Conservation (phyloP, 2,113 vertebrate genomes). For the Asarcornis scutulata region DNA sequence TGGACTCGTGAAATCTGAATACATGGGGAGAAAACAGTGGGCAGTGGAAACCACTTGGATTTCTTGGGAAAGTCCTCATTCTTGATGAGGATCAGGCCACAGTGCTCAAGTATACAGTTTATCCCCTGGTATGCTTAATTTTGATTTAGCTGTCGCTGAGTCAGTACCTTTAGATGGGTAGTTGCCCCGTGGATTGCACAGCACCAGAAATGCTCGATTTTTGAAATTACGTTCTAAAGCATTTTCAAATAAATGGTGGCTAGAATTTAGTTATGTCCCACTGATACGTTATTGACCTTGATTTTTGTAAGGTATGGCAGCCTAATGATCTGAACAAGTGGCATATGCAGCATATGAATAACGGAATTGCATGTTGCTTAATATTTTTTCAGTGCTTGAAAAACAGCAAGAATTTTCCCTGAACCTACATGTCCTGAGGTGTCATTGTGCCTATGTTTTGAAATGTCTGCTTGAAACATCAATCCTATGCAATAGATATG, state of each 20-base stretch:
- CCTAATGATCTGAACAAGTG: background rate
- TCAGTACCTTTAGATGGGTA: background rate
- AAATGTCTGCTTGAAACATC: background rate
- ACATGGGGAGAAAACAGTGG: background rate
- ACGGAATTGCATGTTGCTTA: background rate
- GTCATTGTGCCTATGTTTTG: background rate
- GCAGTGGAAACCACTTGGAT: accelerated
- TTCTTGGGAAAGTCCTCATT: background rate
- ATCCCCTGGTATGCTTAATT: background rate
- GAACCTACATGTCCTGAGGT: accelerated
- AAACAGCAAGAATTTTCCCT: background rate
- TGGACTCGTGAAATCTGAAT: background rate
- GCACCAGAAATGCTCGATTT: background rate
- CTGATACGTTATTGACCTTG: background rate
- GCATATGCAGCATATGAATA: background rate
- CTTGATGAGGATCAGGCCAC: background rate
- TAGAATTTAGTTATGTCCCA: background rate
- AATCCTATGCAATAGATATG: background rate
- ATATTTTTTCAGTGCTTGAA: background rate
- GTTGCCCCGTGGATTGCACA: background rate
- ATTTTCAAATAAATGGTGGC: background rate
- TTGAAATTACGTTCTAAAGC: background rate
- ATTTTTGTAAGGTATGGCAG: background rate
- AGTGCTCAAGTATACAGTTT: background rate
- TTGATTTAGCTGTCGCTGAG: background rate